phyloP scores from a whole-genome alignment of 2,113 vertebrate genomes.

The Eptesicus fuscus region DNA sequence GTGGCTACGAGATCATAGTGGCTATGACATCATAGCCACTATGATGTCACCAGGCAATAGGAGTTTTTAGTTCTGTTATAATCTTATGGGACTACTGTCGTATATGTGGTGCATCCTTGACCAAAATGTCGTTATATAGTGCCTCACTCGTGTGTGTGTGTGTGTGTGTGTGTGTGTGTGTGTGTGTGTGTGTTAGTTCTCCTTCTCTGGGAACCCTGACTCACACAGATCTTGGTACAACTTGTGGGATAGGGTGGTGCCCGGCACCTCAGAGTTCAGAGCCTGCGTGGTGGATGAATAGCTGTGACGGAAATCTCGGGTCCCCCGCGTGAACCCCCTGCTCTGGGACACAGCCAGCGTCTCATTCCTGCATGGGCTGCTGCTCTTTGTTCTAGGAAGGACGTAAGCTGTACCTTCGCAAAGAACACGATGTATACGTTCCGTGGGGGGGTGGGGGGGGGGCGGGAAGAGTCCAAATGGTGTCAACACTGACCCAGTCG shows the following conservation, averaged over 20 bases:
- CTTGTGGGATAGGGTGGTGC: neutral
- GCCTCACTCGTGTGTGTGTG: neutral
- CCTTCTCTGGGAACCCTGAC: neutral
- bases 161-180: neutral
- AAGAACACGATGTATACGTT: neutral
- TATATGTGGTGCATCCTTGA: too few relatives aligned
- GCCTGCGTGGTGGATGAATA: neutral
- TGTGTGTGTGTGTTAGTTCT: neutral
- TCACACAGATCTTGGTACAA: neutral
- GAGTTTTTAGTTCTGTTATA: neutral
- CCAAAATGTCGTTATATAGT: neutral
- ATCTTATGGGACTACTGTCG: neutral
- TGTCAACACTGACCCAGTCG: neutral
- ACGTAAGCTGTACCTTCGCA: neutral
- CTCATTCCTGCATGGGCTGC: neutral
- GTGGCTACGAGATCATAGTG: too few relatives aligned
- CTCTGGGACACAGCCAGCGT: neutral
- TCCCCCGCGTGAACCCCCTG: neutral
- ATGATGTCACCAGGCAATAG: neutral
- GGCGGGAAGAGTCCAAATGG: neutral
- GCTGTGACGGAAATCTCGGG: neutral
- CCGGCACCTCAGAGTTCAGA: neutral
- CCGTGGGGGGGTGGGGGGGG: neutral
- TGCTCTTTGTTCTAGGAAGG: constrained; percentile 3
- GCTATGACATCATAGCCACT: too few relatives aligned